A percentile compares a stretch with the other conserved stretches of the same genome.
Conservation (phyloP, 2,113 vertebrate species). For the Larimichthys crocea region DNA sequence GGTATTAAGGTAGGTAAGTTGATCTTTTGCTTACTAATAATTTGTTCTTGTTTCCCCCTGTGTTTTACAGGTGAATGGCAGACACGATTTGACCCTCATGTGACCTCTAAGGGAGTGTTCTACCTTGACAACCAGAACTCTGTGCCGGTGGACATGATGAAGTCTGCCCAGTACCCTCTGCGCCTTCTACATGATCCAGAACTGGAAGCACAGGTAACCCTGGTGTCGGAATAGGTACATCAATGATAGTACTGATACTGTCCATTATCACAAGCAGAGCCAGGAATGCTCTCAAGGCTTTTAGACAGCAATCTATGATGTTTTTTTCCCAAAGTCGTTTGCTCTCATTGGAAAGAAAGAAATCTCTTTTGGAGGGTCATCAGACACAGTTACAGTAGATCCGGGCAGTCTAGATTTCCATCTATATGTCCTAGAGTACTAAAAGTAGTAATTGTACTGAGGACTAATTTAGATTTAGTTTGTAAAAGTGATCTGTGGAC, state of each 20-base stretch:
- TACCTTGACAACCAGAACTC: conserved; percentile 83
- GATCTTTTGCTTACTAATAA: background rate
- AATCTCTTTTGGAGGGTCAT: background rate
- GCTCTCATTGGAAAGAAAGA: background rate
- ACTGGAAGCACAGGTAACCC: conserved; percentile 86
- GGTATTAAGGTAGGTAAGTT: background rate
- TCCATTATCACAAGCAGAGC: background rate
- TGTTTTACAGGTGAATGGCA: conserved; percentile 88
- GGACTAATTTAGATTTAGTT: background rate
- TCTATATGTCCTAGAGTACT: background rate
- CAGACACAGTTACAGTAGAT: background rate
- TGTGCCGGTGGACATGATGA: conserved; percentile 93
- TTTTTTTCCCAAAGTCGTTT: background rate
- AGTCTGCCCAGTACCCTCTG: conserved; percentile 85
- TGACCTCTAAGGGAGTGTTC: conserved; percentile 86
- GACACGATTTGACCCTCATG: conserved; percentile 87
- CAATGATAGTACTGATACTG: background rate
- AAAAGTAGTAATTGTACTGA: background rate
- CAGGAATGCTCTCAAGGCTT: background rate
- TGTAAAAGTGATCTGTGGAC: background rate
- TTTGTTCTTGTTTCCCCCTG: background rate
- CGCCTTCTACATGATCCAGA: conserved; percentile 86
- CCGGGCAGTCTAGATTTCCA: background rate
- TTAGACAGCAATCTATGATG: background rate
- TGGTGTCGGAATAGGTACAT: background rate